phyloP scores from a whole-genome alignment of 2,797 vertebrate genomes.

The Microtus obscurus region DNA sequence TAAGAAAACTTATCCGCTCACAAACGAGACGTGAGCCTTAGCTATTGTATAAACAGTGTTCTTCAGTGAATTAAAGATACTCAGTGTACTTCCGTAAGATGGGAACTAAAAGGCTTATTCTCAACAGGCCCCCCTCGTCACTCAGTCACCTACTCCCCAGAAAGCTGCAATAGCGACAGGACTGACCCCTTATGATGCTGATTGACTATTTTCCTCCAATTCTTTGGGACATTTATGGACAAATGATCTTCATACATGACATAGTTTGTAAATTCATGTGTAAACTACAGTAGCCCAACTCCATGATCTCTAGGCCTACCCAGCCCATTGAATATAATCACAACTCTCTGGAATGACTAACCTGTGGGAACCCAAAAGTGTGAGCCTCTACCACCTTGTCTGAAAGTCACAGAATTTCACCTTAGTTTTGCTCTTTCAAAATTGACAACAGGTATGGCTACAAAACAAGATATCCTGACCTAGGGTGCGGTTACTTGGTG shows the following conservation, averaged over 20 bases:
- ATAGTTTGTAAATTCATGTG: background rate
- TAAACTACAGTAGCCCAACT: background rate
- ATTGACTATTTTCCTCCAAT: background rate
- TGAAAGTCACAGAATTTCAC: too few species aligned
- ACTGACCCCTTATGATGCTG: background rate
- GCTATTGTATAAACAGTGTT: background rate
- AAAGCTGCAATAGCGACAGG: background rate
- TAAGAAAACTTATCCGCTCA: background rate
- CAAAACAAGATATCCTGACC: too few species aligned
- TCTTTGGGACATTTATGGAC: background rate
- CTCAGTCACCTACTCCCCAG: background rate
- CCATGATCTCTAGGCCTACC: background rate
- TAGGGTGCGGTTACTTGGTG: too few species aligned
- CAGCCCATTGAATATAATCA: background rate
- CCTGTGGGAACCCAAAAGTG: background rate
- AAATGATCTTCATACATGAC: background rate
- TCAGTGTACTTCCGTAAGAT: background rate
- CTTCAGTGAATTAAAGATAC: conserved; percentile 41
- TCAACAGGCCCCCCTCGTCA: background rate
- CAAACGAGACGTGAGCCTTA: background rate
- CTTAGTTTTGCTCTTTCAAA: too few species aligned
- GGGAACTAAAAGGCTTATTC: conserved; percentile 24
- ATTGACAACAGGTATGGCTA: too few species aligned
- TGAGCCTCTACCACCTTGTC: too few species aligned
- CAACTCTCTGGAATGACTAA: background rate